Evolutionary conservation across 2,888 invertebrate species (phyloP).

Genomic region (Notodonta dromedarius): DNA sequence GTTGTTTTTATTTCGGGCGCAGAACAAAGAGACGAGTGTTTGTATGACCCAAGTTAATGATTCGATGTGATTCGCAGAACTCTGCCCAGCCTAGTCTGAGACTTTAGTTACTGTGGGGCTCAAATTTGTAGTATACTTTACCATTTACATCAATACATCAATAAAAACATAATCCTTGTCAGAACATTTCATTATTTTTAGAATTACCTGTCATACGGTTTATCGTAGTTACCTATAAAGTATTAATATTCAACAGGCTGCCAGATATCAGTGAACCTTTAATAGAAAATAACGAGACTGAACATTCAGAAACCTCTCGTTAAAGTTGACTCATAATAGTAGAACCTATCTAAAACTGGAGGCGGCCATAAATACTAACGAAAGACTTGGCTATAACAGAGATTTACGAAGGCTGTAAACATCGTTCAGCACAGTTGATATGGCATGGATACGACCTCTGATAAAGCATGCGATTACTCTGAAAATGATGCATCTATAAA

Average conservation of each 20-base stretch:
- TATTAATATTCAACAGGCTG: too few species aligned
- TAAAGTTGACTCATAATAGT: constrained; percentile 6
- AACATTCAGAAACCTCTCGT: neutral
- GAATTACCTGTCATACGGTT: too few species aligned
- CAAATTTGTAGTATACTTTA: neutral
- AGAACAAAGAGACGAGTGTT: constrained; percentile 15
- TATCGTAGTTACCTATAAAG: too few species aligned
- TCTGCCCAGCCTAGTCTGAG: constrained; percentile 41
- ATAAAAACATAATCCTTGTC: too few species aligned
- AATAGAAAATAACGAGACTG: neutral
- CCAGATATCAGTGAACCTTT: neutral
- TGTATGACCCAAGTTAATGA: constrained; percentile 33
- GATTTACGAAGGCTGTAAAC: constrained; percentile 29
- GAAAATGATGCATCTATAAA: neutral
- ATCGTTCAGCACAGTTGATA: constrained; percentile 2
- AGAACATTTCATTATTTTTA: too few species aligned
- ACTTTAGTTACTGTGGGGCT: constrained; percentile 26
- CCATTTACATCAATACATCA: too few species aligned
- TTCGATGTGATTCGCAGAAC: constrained; percentile 44
- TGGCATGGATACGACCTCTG: neutral
- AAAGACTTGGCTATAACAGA: constrained; percentile 12
- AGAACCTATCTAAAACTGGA: constrained; percentile 17
- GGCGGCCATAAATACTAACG: constrained; percentile 23
- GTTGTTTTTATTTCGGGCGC: constrained; percentile 13
- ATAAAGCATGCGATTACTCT: neutral